phyloP scores from a whole-genome alignment of 2,797 vertebrate species.

The Coendou prehensilis region DNA sequence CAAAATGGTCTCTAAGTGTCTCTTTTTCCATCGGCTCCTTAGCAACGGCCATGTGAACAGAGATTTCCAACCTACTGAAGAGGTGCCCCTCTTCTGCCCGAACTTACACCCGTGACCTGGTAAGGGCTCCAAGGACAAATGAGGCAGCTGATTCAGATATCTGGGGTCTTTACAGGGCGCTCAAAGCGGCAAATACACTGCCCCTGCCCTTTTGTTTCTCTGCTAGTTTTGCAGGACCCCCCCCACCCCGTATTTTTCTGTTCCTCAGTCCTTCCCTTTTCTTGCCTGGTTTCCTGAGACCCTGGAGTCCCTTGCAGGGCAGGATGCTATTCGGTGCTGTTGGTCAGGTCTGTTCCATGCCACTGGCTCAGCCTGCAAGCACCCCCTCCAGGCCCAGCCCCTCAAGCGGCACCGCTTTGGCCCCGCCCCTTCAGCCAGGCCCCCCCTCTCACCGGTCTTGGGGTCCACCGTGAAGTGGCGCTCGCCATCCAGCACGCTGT shows the following conservation, averaged over 20 bases:
- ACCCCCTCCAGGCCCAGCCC: neutral
- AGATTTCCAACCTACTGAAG: neutral
- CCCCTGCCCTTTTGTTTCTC: neutral
- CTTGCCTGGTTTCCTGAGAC: accelerated
- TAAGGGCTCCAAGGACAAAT: neutral
- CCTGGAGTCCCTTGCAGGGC: neutral
- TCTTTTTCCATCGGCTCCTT: neutral
- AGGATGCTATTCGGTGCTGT: neutral
- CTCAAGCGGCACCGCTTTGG: no score
- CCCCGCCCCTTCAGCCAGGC: neutral
- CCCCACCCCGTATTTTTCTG: neutral
- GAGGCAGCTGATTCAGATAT: neutral
- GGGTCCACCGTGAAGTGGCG: slow-evolving; percentile 96
- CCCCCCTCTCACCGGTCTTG: slow-evolving; percentile 93
- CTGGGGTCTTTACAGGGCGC: neutral
- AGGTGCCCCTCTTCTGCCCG: neutral
- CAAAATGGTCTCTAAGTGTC: neutral
- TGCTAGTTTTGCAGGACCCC: neutral
- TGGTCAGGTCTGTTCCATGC: accelerated
- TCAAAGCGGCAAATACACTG: neutral
- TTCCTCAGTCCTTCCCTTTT: neutral
- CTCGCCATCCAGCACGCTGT: slow-evolving; percentile 97
- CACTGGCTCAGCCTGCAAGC: no score
- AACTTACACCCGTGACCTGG: neutral
- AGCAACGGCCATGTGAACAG: neutral